A percentile compares a stretch with the other conserved stretches of the same genome.
These are phyloP conservation scores for Hyperoplus lanceolatus DNA, from an alignment of 2,797 vertebrate species.

Conservation along the genomic window DNA sequence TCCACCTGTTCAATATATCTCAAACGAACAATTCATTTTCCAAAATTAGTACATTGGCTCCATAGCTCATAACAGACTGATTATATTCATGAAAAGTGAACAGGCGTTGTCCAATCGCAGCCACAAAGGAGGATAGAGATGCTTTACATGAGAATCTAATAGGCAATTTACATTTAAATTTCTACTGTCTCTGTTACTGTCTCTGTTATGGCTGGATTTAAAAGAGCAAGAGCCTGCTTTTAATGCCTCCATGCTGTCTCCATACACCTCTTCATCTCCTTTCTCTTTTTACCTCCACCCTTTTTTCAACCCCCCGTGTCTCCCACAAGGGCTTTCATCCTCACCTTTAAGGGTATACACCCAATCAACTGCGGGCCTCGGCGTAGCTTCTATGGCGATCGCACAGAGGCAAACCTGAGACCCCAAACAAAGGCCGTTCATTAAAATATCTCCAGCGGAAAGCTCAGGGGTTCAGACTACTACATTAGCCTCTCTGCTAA, in stretches of 20 bases:
- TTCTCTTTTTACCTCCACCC: conserved; percentile 62
- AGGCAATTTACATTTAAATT: conserved; percentile 88
- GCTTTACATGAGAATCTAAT: conserved; percentile 85
- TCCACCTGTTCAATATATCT: conserved; percentile 44
- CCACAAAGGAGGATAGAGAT: conserved; percentile 77
- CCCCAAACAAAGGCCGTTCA: conserved; percentile 84
- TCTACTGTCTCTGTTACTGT: conserved; percentile 81
- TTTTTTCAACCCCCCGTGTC: conserved; percentile 68
- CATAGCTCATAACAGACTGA: conserved; percentile 65
- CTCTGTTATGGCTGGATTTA: conserved; percentile 81
- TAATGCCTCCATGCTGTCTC: conserved; percentile 77
- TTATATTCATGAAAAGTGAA: conserved; percentile 68
- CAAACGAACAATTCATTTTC: conserved; percentile 51
- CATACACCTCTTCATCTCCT: conserved; percentile 73
- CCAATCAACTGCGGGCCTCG: conserved; percentile 73
- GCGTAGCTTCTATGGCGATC: conserved; percentile 61
- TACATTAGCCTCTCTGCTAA: conserved; percentile 76
- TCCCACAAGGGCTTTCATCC: conserved; percentile 78
- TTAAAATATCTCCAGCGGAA: conserved; percentile 88
- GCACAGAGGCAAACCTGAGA: conserved; percentile 70
- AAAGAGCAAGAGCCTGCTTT: conserved; percentile 81
- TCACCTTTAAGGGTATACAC: conserved; percentile 78
- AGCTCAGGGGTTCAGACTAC: conserved; percentile 68
- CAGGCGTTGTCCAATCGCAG: conserved; percentile 60
- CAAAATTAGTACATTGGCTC: conserved; percentile 57